phyloP scores from a whole-genome alignment of 2,888 invertebrate genomes.

The Drosophila hamatofila region DNA sequence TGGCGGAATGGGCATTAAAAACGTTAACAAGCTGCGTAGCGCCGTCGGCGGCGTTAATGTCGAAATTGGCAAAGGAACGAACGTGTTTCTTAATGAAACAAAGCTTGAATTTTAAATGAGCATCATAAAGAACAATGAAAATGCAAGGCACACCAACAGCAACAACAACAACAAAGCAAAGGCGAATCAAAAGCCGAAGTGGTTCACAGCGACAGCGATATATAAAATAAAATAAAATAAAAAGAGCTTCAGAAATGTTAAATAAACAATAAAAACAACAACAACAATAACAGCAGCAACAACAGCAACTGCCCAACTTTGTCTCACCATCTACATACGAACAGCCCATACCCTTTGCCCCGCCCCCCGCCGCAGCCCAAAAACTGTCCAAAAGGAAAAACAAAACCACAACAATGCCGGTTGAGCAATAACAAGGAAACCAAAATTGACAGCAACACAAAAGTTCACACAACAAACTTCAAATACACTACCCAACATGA shows the following conservation, averaged over 20 bases:
- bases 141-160: slow-evolving; percentile 54
- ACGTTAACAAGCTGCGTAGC: slow-evolving; percentile 79
- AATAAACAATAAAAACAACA: slow-evolving; percentile 69
- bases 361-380: neutral
- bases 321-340: slow-evolving; percentile 42
- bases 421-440: slow-evolving; percentile 39
- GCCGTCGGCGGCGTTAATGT: slow-evolving; percentile 80
- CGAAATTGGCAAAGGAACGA: slow-evolving; percentile 70
- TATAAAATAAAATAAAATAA: slow-evolving; percentile 23
- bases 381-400: slow-evolving; percentile 18
- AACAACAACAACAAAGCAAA: slow-evolving; percentile 62
- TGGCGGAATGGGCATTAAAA: slow-evolving; percentile 54
- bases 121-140: slow-evolving; percentile 82
- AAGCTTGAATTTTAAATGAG: slow-evolving; percentile 84
- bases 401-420: slow-evolving; percentile 53
- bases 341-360: neutral
- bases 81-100: slow-evolving; percentile 81
- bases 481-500: slow-evolving; percentile 25
- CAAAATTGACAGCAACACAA: slow-evolving; percentile 5
- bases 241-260: slow-evolving; percentile 71
- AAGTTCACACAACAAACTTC: slow-evolving; percentile 5
- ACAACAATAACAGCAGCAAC: neutral
- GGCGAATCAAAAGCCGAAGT: slow-evolving; percentile 50
- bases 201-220: slow-evolving; percentile 22
- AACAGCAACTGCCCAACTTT: slow-evolving; percentile 43